Percentiles rank a stretch among this genome's conserved stretches.
Conservation (phyloP, 2,113 vertebrate genomes). For the Edolisoma coerulescens region DNA sequence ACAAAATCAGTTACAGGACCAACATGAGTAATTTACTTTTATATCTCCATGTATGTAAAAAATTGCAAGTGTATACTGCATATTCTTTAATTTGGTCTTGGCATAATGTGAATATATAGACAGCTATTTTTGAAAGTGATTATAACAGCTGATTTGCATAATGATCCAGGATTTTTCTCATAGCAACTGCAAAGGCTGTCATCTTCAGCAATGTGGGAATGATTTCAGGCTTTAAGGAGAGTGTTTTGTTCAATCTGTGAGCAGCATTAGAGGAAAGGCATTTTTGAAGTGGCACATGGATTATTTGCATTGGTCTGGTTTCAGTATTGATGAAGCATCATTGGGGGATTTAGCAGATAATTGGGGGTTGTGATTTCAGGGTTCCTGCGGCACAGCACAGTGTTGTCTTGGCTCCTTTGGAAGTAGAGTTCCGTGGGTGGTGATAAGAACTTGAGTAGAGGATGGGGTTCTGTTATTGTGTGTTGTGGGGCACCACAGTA, state of each 20-base stretch:
- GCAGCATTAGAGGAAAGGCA: neutral
- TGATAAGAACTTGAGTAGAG: neutral
- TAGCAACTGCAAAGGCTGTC: conserved; percentile 1
- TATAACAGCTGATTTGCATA: conserved; percentile 18
- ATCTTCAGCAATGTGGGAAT: neutral
- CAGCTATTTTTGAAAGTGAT: conserved; percentile 29
- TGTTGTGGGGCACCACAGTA: neutral
- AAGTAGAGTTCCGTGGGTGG: neutral
- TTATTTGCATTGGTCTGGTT: neutral
- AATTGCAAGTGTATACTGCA: neutral
- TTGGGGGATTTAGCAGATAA: neutral
- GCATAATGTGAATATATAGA: neutral
- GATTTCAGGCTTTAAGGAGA: neutral
- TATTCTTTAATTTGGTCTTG: conserved; percentile 20
- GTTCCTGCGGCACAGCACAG: neutral
- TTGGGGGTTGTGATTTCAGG: neutral
- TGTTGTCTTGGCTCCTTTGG: neutral
- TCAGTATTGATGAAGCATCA: fast-evolving
- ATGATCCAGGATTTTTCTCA: conserved; percentile 11
- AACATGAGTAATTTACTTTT: neutral
- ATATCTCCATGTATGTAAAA: neutral
- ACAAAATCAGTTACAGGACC: neutral
- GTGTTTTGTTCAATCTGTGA: neutral
- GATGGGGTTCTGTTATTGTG: neutral
- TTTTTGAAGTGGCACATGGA: neutral